Base-by-base conservation (phyloP, 2,113 vertebrate species). In the Scytalopus superciliaris region DNA sequence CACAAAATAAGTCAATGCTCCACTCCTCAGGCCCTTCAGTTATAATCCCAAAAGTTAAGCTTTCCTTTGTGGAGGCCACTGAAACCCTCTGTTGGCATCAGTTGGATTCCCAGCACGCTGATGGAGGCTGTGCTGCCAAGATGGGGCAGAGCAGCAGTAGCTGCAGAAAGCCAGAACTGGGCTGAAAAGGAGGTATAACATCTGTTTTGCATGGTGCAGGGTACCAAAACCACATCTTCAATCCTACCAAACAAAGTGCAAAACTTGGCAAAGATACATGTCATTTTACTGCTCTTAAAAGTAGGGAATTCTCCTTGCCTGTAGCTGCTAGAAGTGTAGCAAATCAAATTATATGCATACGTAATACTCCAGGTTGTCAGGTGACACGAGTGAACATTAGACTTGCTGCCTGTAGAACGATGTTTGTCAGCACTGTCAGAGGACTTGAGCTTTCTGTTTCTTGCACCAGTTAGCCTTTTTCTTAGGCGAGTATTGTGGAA, bases 341-440 rank as follows among this genome's bases (percentile, higher is more conserved):
- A 88, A 53, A 64, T 45, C 7, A 5, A 28, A 6, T 9, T 50
- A 6, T 37, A 47, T 50, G 5, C 37, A 8, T 69, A 19, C 22
- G 31, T 76, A 69, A 18, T 10, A 30, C 12, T 22, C 62, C 52
- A 52, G 7, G 14, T 44, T 7, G 4, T 59, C 30, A 30, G 19
- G 35, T 25, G 35, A 30, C n/a, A 60, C 0, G 0, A 79, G 35
- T 21, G 9, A 72, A 45, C 3, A 19, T 28, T 3, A 14, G 21
- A 33, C 2, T 28, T 42, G 12, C 39, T 28, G n/a, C 19, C 42
- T 64, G 19, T 5, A 37, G 22, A 47, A 10, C 30, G 42, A 9
- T 14, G 10, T 3, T 56, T 11, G 9, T 53, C 33, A 78, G 49
- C 33, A 11, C 15, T 23, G 47, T 33, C 8, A 68, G 42, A 64